A percentile compares a stretch with the other conserved stretches of the same genome.
Evolutionary conservation across 2,797 vertebrate species (phyloP).

Genomic region (Mus spretus): DNA sequence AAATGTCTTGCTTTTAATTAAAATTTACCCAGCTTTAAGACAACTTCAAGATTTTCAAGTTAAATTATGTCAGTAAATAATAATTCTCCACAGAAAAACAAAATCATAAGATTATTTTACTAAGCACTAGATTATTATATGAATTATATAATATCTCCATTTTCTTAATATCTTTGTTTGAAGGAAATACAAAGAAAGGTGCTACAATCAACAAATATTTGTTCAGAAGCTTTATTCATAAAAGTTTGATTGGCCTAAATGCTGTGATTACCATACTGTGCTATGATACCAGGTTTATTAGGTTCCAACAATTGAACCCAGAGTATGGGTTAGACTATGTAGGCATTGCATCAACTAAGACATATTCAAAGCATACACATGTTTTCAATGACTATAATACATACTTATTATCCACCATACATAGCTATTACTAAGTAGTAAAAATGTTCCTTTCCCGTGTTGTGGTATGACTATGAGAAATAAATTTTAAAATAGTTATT

Average conservation of each 20-base stretch:
- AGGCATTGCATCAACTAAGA: neutral
- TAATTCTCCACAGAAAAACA: conserved; percentile 10
- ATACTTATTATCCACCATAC: neutral
- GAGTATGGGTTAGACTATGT: neutral
- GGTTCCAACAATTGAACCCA: neutral
- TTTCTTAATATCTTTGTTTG: conserved; percentile 30
- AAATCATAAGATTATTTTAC: neutral
- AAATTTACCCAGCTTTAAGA: conserved; percentile 86
- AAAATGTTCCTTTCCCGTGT: neutral
- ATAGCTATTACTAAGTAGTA: neutral
- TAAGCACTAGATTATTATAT: conserved; percentile 36
- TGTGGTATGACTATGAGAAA: neutral
- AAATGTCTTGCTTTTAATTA: conserved; percentile 89
- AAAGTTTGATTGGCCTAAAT: conserved; percentile 6
- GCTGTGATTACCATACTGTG: neutral
- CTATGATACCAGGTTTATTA: neutral
- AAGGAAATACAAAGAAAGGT: conserved; percentile 16
- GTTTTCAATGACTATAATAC: neutral
- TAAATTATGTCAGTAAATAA: conserved; percentile 56
- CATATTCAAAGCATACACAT: neutral
- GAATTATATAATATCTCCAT: neutral
- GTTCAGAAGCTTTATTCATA: conserved; percentile 40
- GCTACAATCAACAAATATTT: conserved; percentile 37
- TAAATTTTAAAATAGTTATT: neutral
- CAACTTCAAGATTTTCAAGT: conserved; percentile 79